Evolutionary conservation across 2,797 vertebrate genomes (phyloP).

Genomic region (Dendrocincla fuliginosa): DNA sequence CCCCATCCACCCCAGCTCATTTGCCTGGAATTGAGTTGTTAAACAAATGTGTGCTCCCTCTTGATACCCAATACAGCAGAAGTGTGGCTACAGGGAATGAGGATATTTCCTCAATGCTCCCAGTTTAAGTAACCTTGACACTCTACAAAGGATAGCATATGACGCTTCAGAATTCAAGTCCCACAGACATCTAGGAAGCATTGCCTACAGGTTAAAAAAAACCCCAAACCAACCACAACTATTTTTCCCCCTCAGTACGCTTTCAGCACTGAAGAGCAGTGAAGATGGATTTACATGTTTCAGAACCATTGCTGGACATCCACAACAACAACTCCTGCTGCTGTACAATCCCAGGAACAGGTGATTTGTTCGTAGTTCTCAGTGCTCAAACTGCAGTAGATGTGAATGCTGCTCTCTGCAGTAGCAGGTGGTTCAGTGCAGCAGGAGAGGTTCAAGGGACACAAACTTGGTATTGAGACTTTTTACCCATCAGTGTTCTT

Average conservation of each 20-base stretch:
- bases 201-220: neutral
- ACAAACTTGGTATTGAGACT: rapidly evolving
- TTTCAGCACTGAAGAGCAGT: neutral
- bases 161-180: neutral
- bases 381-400: neutral
- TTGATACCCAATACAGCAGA: neutral
- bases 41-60: neutral
- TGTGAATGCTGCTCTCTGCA: neutral
- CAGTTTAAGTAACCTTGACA: neutral
- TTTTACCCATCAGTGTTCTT: neutral
- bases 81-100: neutral
- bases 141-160: no score
- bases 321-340: neutral
- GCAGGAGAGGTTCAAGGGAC: neutral
- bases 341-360: neutral
- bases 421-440: neutral
- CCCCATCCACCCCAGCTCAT: rapidly evolving
- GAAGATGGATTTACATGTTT: neutral
- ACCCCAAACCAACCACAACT: neutral
- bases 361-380: neutral
- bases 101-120: neutral
- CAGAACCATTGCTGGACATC: neutral
- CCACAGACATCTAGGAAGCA: neutral
- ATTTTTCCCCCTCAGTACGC: rapidly evolving
- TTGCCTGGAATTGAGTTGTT: neutral